These are phyloP conservation scores for Anadara kagoshimensis DNA, from an alignment of 1,140 invertebrate species.

Conservation along the genomic window DNA sequence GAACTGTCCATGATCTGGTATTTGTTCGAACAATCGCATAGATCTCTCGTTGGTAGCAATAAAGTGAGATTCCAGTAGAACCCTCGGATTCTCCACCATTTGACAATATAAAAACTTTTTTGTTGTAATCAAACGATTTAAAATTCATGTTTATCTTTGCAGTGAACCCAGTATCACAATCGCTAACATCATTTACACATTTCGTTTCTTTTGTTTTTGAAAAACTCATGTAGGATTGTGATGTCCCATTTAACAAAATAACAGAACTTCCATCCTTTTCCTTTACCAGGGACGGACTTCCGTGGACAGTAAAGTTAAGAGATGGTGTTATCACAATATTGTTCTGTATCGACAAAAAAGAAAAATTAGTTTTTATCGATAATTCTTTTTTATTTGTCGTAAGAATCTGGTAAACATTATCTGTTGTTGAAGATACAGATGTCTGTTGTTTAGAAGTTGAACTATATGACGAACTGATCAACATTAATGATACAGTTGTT, in stretches of 20 bases:
- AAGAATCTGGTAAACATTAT: neutral
- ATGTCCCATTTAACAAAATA: conserved; percentile 16
- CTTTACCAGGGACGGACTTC: conserved; percentile 7
- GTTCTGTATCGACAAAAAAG: conserved; percentile 16
- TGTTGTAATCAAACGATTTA: neutral
- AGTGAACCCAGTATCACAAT: conserved; percentile 26
- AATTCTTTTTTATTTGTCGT: no score
- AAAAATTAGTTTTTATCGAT: neutral
- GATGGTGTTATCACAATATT: conserved; percentile 18
- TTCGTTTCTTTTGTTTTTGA: neutral
- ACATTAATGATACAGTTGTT: no score
- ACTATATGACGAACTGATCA: no score
- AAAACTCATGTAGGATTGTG: conserved; percentile 14
- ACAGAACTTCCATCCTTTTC: neutral
- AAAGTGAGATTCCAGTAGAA: conserved; percentile 13
- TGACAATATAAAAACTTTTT: conserved; percentile 23
- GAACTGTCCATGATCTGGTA: conserved; percentile 22
- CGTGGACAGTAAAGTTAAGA: conserved; percentile 24
- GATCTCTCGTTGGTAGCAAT: conserved; percentile 14
- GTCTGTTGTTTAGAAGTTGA: no score
- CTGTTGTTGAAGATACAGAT: neutral
- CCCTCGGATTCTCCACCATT: conserved; percentile 5
- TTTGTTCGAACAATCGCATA: conserved; percentile 20
- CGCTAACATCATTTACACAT: conserved; percentile 4
- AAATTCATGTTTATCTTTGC: conserved; percentile 15